Evolutionary conservation across 2,113 vertebrate species (phyloP).

Genomic region (Ochotona curzoniae): DNA sequence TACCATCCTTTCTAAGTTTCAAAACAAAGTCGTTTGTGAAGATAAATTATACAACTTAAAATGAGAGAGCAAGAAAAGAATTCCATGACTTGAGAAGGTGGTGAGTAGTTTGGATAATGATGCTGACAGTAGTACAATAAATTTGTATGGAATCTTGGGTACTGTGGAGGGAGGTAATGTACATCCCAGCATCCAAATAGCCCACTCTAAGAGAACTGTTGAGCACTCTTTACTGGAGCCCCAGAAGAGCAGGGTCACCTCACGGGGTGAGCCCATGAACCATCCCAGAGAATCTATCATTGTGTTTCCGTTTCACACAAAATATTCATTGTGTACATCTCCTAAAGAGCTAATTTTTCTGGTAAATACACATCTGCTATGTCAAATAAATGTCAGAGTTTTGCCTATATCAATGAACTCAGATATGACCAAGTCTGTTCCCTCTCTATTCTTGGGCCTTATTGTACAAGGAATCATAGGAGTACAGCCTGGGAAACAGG

Average conservation of each 20-base stretch:
- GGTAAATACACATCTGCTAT: not conserved
- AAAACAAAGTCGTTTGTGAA: not conserved
- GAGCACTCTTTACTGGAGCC: not conserved
- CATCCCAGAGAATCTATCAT: not conserved
- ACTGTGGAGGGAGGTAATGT: not conserved
- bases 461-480: not conserved
- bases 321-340: not conserved
- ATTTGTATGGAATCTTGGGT: not conserved
- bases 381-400: not conserved
- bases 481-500: not conserved
- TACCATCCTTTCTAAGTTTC: not conserved
- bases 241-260: not conserved
- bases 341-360: not conserved
- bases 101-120: not conserved
- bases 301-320: not conserved
- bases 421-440: not conserved
- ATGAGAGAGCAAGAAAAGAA: not conserved
- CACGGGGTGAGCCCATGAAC: not conserved
- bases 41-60: conserved; percentile 3
- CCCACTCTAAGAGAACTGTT: not conserved
- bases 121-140: not conserved
- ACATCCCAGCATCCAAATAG: not conserved
- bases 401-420: not conserved
- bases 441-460: not conserved
- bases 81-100: not conserved